These are phyloP conservation scores for Cephalophus harveyi DNA, from an alignment of 2,113 vertebrate genomes.

Conservation along the genomic window DNA sequence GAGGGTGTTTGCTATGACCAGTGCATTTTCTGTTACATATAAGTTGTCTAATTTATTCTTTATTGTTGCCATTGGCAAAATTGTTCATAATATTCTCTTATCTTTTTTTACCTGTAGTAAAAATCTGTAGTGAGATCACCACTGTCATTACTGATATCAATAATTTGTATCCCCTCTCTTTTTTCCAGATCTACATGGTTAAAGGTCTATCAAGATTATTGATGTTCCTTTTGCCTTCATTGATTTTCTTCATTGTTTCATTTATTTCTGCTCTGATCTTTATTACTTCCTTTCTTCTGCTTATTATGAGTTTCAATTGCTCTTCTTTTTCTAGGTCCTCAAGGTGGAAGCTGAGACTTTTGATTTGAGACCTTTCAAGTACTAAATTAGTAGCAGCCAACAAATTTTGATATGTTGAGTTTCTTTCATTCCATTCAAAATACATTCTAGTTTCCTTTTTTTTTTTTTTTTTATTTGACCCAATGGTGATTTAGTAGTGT, in stretches of 20 bases:
- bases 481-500: slow-evolving; percentile 15
- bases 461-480: background rate
- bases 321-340: background rate
- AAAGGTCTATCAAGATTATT: background rate
- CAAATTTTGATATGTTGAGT: background rate
- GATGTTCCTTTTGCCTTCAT: background rate
- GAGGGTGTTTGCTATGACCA: too few relatives aligned
- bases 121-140: background rate
- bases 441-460: background rate
- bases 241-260: background rate
- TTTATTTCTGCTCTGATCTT: background rate
- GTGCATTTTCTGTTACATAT: background rate
- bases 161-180: background rate
- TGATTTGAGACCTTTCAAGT: background rate
- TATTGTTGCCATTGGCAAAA: background rate
- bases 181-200: background rate
- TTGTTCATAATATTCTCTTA: background rate
- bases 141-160: background rate
- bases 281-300: background rate
- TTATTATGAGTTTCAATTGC: background rate
- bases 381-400: background rate
- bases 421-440: slow-evolving; percentile 40
- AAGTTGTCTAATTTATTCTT: background rate
- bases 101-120: background rate
- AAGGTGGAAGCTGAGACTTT: background rate